Evolutionary conservation across 1,140 invertebrate genomes (phyloP), one percentile per base, ranked within the genome.

Genomic region (Drosophila oshimai): DNA sequence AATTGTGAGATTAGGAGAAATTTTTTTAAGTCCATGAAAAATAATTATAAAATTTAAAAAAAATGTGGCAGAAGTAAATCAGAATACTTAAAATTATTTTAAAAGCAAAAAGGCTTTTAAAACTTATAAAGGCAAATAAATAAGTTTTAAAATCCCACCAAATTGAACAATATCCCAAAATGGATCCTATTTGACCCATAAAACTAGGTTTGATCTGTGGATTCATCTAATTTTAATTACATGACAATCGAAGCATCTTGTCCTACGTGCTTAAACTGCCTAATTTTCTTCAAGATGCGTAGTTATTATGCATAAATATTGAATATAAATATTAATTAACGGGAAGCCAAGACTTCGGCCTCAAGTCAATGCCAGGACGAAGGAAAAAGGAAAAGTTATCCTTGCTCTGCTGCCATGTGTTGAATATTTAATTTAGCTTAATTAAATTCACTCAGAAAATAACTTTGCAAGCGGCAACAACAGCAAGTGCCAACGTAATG

Each of bases 381-480:
- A n/a, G 24, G 6, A 17, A 45, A 31, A 22, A 12, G 26, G 24
- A 20, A 31, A 67, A 50, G 60, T 70, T 70, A 22, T 39, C 12
- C 37, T 34, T 62, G 26, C 70, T 49, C 46, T 22, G 55, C 54
- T 73, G 36, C 57, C 80, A 86, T 86, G 81, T 81, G 73, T 33
- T 87, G 81, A 87, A 86, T 86, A 88, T 81, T 60, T 88, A 88
- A 88, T 72, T 70, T 65, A 45, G 51, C 87, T 87, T 87, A 87
- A 87, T 87, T 87, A 87, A 87, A 87, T 87, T 87, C 83, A 67
- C 81, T 77, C 54, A 64, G 76, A 87, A 87, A 87, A 87, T 87
- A 87, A 81, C 81, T 87, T 87, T 77, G 83, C 53, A 50, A 62
- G 44, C 57, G 57, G 47, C 69, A 57, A 62, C 54, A 57, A 55